Base-by-base conservation (phyloP, 2,797 vertebrate genomes). In the Mico argentatus region DNA sequence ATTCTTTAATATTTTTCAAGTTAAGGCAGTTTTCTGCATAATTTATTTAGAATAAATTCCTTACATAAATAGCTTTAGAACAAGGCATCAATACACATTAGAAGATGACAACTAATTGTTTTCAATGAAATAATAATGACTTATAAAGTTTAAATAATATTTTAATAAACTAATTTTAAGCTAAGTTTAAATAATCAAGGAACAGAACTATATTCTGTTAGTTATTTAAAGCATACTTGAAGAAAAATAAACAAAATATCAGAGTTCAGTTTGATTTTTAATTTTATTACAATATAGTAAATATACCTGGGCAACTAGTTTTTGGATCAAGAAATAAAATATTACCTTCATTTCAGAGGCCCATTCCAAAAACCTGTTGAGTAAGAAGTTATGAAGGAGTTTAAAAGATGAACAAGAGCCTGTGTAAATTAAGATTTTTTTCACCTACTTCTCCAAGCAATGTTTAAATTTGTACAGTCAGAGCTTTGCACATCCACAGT, bases 61-160 rank as follows among this genome's bases (percentile, higher is more conserved):
- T 46, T 88, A 79, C 52, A 89, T 4, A 61, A 93, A 79, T 80
- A 90, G 12, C 13, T 88, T 83, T 79, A 77, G 17, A 77, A 76
- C 14, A 86, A 0, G 14, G 10, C 24, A 81, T 41, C 52, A 5
- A 55, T 82, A 57, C 7, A 70, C 30, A 39, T 17, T 61, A 79
- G 24, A 57, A 22, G n/a, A 79, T 59, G 77, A 11, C 20, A 86
- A 48, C 17, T 59, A 46, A 80, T 8, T 26, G 59, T 77, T 95
- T 95, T 96, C 84, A 80, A 44, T 84, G 95, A 97, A 98, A 95
- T 96, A 92, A 89, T 93, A 79, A 0, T 83, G 61, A 94, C 22
- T 7, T 27, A 52, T 88, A 87, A 94, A 97, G 92, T 15, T 93
- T 79, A 91, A 75, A 64, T 19, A 70, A 46, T 55, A 44, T 30